Percentiles rank a stretch among this genome's conserved stretches.
Evolutionary conservation across 2,113 vertebrate species (phyloP).

Genomic region (Monopterus albus): DNA sequence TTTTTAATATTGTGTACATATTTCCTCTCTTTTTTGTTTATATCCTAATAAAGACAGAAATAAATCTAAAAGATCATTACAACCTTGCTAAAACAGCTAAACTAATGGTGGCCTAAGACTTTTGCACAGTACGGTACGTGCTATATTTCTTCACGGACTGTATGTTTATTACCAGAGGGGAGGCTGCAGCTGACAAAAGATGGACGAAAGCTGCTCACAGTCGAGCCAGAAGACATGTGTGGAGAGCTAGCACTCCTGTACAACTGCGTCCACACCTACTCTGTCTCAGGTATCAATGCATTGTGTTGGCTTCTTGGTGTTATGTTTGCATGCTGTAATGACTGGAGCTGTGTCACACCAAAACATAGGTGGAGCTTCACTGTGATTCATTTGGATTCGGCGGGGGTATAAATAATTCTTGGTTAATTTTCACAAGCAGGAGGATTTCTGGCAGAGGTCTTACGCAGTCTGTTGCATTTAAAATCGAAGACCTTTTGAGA

Average conservation of each 20-base stretch:
- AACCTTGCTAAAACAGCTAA: no score
- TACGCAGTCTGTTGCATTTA: slow-evolving; percentile 44
- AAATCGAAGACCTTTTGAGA: slow-evolving; percentile 63
- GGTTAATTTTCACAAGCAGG: slow-evolving; percentile 21
- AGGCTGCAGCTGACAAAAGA: slow-evolving; percentile 79
- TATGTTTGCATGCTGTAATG: background rate
- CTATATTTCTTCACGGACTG: slow-evolving; percentile 27
- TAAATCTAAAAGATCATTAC: no score
- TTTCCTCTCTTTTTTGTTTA: no score
- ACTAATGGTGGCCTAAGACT: no score
- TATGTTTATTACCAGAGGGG: slow-evolving; percentile 75
- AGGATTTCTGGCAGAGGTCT: slow-evolving; percentile 29
- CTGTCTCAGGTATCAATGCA: slow-evolving; percentile 78
- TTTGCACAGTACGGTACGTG: no score
- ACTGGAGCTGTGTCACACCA: background rate
- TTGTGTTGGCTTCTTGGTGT: background rate
- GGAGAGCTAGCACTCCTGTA: slow-evolving; percentile 83
- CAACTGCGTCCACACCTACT: slow-evolving; percentile 74
- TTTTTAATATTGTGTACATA: no score
- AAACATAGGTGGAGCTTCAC: slow-evolving; percentile 3
- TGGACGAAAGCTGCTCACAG: slow-evolving; percentile 71
- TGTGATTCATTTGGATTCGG: slow-evolving; percentile 21
- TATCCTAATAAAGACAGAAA: no score
- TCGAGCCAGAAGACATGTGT: slow-evolving; percentile 78
- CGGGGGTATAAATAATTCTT: slow-evolving; percentile 33